Evolutionary conservation across 2,797 vertebrate species (phyloP), one percentile per base, ranked within the genome.

Genomic region (Gambelia wislizenii): DNA sequence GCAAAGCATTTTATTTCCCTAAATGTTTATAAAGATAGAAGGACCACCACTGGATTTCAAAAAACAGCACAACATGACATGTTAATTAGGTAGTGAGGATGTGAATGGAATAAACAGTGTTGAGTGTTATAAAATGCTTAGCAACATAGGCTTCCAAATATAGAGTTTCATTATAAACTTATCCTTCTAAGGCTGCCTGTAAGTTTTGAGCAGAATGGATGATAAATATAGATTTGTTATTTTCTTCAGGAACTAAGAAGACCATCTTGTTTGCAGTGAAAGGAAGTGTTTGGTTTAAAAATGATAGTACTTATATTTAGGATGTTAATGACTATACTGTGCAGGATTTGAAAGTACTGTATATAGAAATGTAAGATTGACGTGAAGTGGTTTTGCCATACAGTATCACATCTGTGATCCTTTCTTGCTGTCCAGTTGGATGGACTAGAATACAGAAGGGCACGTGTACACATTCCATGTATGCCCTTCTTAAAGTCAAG

Each of bases 121-220:
- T 96, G 94, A 97, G 97, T 97, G 96, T 97, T 97, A 87, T 91
- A 97, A 94, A 97, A 94, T 98, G 98, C 98, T 98, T 98, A 98
- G 97, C 97, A 97, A 97, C 91, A 95, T 82, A 92, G 96, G 95
- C 96, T 97, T 97, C 97, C 98, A 98, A 98, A 98, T 98, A 98
- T 96, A 98, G 98, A 76, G 91, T 96, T 98, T 98, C 98, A 97
- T 97, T 95, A 95, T 93, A 97, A 96, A 97, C 95, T 95, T 97
- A 95, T 96, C 97, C 98, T 98, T 98, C 98, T 98, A 98, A 98
- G 98, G 98, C 96, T 97, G 96, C 96, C 96, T 97, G 85, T 95
- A 97, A 96, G 97, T 96, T 98, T 98, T 98, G 95, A 95, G 96
- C 95, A 97, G 95, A 92, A 92, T 94, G 96, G 97, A 96, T 97